A percentile compares a stretch with the other conserved stretches of the same genome.
Conservation (phyloP, 2,113 vertebrate genomes). For the Limnothrissa miodon region DNA sequence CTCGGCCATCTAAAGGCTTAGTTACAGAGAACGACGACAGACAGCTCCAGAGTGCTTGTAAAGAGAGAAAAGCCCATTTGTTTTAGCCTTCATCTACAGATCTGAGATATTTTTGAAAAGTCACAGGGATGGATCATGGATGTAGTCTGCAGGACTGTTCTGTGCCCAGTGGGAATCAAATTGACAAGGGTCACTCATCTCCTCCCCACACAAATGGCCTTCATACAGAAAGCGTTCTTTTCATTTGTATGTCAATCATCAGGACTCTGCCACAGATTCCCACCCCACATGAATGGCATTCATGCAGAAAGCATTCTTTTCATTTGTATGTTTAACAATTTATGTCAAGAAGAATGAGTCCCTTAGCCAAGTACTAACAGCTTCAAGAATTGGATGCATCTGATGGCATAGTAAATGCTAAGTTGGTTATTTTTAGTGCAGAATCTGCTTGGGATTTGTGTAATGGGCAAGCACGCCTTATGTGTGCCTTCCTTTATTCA, state of each 20-base stretch:
- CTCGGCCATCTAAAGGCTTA: conserved; percentile 1
- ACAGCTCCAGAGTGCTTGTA: not conserved
- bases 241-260: not conserved
- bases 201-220: not conserved
- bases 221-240: not conserved
- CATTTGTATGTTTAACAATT: conserved; percentile 4
- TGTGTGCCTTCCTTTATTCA: not conserved
- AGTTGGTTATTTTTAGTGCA: not conserved
- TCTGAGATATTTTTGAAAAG: not conserved
- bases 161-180: not conserved
- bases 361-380: not conserved
- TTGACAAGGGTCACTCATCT: not conserved
- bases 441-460: not conserved
- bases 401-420: not conserved
- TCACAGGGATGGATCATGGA: not conserved
- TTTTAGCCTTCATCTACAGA: not conserved
- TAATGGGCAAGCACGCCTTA: not conserved
- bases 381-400: not conserved
- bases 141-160: not conserved
- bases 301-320: not conserved
- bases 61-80: not conserved
- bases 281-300: not conserved
- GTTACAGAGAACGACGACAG: not conserved
- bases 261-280: not conserved
- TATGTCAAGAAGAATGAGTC: not conserved